Base-by-base conservation (phyloP, 2,888 invertebrate genomes). In the Pilophorus perplexus region DNA sequence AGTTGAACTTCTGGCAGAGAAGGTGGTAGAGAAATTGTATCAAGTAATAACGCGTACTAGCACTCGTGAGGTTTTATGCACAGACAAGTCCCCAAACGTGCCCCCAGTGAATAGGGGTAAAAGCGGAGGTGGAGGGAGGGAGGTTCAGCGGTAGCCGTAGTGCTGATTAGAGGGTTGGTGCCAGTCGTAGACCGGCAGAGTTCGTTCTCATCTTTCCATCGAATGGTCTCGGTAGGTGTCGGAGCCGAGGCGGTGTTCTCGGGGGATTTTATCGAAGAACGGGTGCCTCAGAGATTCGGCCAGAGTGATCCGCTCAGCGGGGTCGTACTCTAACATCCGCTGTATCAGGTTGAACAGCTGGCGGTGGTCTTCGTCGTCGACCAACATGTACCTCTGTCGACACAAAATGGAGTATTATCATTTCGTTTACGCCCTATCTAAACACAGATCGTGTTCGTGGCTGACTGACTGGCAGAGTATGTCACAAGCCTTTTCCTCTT, bases 301-400 rank as follows among this genome's bases (percentile, higher is more conserved):
- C 74, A 99, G 82, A 73, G 89, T 87, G 75, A 98, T 87, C 70
- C 99, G 84, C 75, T 91, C 89, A 69, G 87, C 82, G 25, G 98
- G 98, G 78, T 98, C 96, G 79, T 97, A 99, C 74, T 95, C 96
- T 77, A 99, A 81, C 98, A 99, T 98, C 78, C 88, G 86, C 74
- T 89, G 86, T 73, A 99, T 88, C 76, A 99, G 82, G 77, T 97
- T 94, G 79, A 99, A 98, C 75, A 99, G 81, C 77, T 91, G 88
- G 71, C 89, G 85, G 78, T 97, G 91, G 75, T 98, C 97, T 72
- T 90, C 88, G 74, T 90, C 89, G 73, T 92, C 93, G 74, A 83
- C 85, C 76, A 88, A 84, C 78, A 92, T 85, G 79, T 95, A 95
- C 79, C 95, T 87, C 90, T 94, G 85, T 66, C 81, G 33, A 22